Evolutionary conservation across 2,113 vertebrate species (phyloP).

Genomic region (Paraplagusia blochii): DNA sequence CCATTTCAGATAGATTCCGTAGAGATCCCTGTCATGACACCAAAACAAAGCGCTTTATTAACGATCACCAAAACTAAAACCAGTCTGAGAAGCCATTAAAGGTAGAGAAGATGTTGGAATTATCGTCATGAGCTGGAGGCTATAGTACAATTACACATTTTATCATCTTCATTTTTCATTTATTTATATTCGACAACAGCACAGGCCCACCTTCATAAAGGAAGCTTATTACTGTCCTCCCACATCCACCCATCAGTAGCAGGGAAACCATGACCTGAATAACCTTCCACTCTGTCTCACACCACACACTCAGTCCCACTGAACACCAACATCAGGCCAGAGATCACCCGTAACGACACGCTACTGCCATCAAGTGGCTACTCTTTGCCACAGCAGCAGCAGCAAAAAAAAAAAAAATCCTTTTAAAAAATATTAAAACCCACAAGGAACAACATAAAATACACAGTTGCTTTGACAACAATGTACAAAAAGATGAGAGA

Average conservation of each 20-base stretch:
- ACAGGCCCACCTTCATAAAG: slow-evolving; percentile 60
- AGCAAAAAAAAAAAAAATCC: not conserved
- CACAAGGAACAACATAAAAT: too few relatives aligned
- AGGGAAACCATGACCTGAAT: slow-evolving; percentile 67
- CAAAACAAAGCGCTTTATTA: too few relatives aligned
- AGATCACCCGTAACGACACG: not conserved
- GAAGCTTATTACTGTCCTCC: slow-evolving; percentile 71
- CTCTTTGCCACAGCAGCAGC: not conserved
- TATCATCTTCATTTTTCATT: slow-evolving; percentile 2
- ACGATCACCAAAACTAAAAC: too few relatives aligned
- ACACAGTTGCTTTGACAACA: too few relatives aligned
- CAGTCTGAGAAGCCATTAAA: slow-evolving; percentile 1
- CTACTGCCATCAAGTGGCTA: slow-evolving; percentile 61
- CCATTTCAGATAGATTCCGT: too few relatives aligned
- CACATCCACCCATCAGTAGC: slow-evolving; percentile 66
- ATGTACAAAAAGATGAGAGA: too few relatives aligned
- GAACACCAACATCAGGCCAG: not conserved
- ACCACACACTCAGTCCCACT: slow-evolving; percentile 9
- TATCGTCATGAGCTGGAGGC: too few relatives aligned
- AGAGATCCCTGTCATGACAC: too few relatives aligned
- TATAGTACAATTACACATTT: too few relatives aligned
- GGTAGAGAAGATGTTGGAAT: not conserved
- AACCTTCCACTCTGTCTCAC: slow-evolving; percentile 53
- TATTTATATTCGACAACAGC: slow-evolving; percentile 37
- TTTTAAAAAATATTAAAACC: too few relatives aligned